Percentiles rank a stretch among this genome's conserved stretches.
Conservation (phyloP, 2,113 vertebrate genomes). For the Coturnix japonica region DNA sequence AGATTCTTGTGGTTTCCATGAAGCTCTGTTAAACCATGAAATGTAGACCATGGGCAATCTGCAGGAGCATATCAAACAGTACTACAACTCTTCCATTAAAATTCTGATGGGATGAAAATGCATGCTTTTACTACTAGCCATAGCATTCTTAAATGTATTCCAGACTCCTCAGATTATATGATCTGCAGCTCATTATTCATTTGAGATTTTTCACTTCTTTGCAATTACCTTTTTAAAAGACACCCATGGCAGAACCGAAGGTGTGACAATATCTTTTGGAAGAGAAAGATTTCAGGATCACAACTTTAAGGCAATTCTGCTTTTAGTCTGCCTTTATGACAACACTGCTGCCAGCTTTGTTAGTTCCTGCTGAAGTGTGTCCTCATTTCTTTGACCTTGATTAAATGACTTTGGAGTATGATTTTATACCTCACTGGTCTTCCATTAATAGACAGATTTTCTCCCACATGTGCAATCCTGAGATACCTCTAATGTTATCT, state of each 20-base stretch:
- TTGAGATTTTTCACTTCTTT: neutral
- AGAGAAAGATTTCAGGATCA: neutral
- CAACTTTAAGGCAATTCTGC: neutral
- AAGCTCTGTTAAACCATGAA: slow-evolving; percentile 27
- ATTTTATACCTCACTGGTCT: neutral
- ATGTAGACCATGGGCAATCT: neutral
- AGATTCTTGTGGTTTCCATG: slow-evolving; percentile 45
- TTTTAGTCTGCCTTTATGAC: neutral
- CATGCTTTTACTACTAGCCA: neutral
- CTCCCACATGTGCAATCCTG: neutral
- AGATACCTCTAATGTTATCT: neutral
- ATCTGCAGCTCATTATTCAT: neutral
- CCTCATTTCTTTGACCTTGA: neutral
- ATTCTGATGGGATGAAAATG: neutral
- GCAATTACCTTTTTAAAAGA: neutral
- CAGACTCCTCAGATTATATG: neutral
- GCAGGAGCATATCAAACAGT: neutral
- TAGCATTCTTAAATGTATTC: slow-evolving; percentile 7
- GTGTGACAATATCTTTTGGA: neutral
- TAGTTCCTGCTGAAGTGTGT: neutral
- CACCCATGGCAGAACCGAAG: neutral
- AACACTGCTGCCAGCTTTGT: neutral
- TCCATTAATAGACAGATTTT: neutral
- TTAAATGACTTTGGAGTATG: neutral
- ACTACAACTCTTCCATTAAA: neutral